These are phyloP conservation scores for Tauraco erythrolophus DNA, from an alignment of 2,113 vertebrate species.

Conservation along the genomic window DNA sequence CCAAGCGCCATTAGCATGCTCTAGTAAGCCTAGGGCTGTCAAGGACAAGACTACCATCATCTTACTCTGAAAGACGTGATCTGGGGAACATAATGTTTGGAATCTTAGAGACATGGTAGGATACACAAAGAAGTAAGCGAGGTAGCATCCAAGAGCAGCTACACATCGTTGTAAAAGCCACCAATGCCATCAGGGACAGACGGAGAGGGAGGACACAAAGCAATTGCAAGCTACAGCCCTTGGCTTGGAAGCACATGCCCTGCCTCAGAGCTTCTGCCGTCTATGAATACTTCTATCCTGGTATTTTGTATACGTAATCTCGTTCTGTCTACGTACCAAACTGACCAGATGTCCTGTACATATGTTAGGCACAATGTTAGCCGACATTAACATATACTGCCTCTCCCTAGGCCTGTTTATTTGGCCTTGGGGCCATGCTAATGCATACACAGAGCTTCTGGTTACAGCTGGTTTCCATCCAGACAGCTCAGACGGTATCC, in stretches of 20 bases:
- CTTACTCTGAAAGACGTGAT: neutral
- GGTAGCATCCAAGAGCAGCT: neutral
- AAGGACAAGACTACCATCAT: neutral
- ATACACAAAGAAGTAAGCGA: neutral
- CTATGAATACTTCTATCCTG: neutral
- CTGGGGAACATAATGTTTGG: neutral
- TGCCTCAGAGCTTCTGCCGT: neutral
- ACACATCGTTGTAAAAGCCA: neutral
- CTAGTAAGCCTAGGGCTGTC: neutral
- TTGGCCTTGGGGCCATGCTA: conserved; percentile 16
- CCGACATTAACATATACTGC: neutral
- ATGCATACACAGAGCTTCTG: conserved; percentile 23
- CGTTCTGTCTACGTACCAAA: neutral
- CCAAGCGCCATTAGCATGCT: neutral
- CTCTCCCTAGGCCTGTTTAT: conserved; percentile 12
- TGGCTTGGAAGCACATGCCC: neutral
- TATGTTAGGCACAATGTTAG: neutral
- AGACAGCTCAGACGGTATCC: neutral
- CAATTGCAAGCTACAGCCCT: neutral
- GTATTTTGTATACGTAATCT: neutral
- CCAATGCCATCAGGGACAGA: rapidly evolving
- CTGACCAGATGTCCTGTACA: conserved; percentile 23
- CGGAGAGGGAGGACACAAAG: neutral
- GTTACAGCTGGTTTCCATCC: conserved; percentile 49
- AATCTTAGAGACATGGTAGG: neutral